A percentile compares a stretch with the other conserved stretches of the same genome.
Conservation (phyloP, 2,888 invertebrate genomes). For the Apamea anceps region DNA sequence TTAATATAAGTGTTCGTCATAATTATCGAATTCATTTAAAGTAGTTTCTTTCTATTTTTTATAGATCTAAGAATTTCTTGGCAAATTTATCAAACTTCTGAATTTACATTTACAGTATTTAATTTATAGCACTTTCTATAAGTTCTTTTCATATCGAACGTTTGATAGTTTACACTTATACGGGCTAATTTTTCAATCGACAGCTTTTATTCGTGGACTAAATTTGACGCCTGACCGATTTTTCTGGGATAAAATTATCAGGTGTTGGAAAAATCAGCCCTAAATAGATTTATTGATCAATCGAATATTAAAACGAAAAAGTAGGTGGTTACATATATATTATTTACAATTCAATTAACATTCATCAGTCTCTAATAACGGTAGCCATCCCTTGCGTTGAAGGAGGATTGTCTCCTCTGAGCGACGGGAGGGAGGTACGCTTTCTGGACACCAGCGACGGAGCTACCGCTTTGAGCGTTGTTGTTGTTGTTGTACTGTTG, state of each 20-base stretch:
- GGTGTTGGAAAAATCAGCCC: too few species aligned
- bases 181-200: too few species aligned
- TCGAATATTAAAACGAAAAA: not conserved
- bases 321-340: conserved; percentile 43
- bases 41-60: too few species aligned
- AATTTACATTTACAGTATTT: not conserved
- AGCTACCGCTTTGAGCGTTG: conserved; percentile 44
- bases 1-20: too few species aligned
- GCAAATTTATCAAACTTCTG: too few species aligned
- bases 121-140: not conserved
- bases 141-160: not conserved
- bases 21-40: too few species aligned
- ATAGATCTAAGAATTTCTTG: too few species aligned
- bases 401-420: conserved; percentile 58
- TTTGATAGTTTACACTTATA: not conserved
- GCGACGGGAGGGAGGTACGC: conserved; percentile 31
- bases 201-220: too few species aligned
- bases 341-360: conserved; percentile 34
- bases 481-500: conserved; percentile 43
- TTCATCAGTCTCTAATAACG: conserved; percentile 68
- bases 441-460: conserved; percentile 21
- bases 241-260: too few species aligned
- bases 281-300: not conserved
- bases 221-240: too few species aligned
- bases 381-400: conserved; percentile 77